Base-by-base conservation (phyloP, 1,140 invertebrate genomes). In the Planococcus citri region DNA sequence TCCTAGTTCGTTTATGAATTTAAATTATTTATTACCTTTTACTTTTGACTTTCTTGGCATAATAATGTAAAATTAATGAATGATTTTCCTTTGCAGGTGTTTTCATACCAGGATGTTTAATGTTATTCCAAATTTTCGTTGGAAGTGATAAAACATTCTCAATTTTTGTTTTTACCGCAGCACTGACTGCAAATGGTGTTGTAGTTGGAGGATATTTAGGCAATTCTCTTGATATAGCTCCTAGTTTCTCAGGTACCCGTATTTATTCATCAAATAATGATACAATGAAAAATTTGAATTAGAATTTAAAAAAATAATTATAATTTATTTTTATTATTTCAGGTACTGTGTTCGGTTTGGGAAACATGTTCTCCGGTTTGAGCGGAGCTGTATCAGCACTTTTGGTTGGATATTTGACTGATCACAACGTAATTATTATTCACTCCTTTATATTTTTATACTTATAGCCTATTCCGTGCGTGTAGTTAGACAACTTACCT, bases 211-310 rank as follows among this genome's bases (percentile, higher is more conserved):
- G 92, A 3, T 94, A 92, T 77, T 82, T 94, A 22, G 88, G 92
- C 69, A 95, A 94, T 76, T 90, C 89, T 24, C 79, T 94, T 51
- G 92, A 95, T 75, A 93, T 95, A 74, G 92, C 92, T 1, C 91
- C 91, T 4, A 90, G 91, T 74, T 94, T 90, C 78, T 90, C 91
- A 68, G 92, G 92, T 75, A 22, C 33, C 9, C 25, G 41, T 24
- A 20, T 27, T 29, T 20, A 4, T 33, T 21, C 12, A 20, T 27
- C 27, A 64, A 14, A n/a, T 60, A 3, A 70, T 61, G 20, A 64
- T n/a, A n/a, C 21, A 58, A 61, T 61, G 2, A 60, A 10, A 61
- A 61, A 24, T 58, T 70, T 24, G 22, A 8, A 38, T 27, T 70
- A 12, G 20, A 22, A 6, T 33, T 68, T 14, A 68, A 10, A 33